Base-by-base conservation (phyloP, 2,888 invertebrate genomes). In the Pheosia tremula region DNA sequence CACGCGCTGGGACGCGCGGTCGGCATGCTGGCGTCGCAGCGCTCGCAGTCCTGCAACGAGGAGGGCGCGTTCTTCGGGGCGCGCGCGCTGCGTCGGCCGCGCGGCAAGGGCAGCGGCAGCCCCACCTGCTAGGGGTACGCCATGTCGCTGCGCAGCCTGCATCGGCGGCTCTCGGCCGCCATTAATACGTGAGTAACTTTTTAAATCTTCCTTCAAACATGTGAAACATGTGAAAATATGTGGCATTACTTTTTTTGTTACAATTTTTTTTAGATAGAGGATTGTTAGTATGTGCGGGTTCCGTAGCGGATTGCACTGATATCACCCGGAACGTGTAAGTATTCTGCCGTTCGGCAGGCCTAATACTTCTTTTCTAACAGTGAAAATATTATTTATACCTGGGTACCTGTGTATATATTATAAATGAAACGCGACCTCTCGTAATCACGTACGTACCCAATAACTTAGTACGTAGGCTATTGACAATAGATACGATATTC, bases 121-220 rank as follows among this genome's bases (percentile, higher is more conserved):
- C 95, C 94, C 88, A 94, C 94, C 84, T 94, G 94, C 94, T 94
- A 94, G 94, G 94, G 94, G 93, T 93, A 94, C 94, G 94, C 94
- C 95, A 95, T 95, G 94, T 95, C 95, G 95, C 95, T 93, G 94
- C 94, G 94, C 94, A 94, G 93, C 94, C 95, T 94, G 84, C 94
- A 94, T 90, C 94, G 95, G 81, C 94, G 95, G 88, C 94, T 95
- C 82, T 94, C 95, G 88, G 94, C 95, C 91, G 92, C 91, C 82
- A 90, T 89, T 86, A 92, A 95, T 94, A 94, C 95, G 95, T 94
- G 83, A 95, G 95, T 92, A 64, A 41, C 37, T 49, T 56, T 59
- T 37, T 24, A 4, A 10, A 47, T 11, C 24, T 24, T 24, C 24
- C 24, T 24, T 24, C 24, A 24, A 24, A 24, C 24, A n/a, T n/a